phyloP scores from a whole-genome alignment of 2,113 vertebrate species.

The Hepsetus odoe region DNA sequence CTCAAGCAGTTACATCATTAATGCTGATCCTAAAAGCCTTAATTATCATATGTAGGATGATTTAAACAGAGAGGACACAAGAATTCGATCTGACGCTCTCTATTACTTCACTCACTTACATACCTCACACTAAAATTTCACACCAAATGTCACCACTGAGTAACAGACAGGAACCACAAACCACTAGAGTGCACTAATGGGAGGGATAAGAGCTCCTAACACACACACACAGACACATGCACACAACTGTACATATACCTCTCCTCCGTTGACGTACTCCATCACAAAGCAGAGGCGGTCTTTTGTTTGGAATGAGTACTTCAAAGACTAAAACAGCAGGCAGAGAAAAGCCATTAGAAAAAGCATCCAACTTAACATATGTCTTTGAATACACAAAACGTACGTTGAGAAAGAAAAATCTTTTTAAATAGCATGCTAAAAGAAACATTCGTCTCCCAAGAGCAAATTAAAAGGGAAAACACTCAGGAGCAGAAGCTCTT shows the following conservation, averaged over 20 bases:
- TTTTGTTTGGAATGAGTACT: slow-evolving; percentile 99
- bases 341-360: slow-evolving; percentile 54
- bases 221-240: slow-evolving; percentile 8
- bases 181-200: neutral
- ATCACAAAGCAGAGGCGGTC: slow-evolving; percentile 98
- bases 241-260: slow-evolving; percentile 74
- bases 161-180: neutral
- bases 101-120: neutral
- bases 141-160: neutral
- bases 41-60: neutral
- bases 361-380: slow-evolving; percentile 47
- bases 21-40: too few species aligned
- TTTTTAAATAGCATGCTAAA: slow-evolving; percentile 31
- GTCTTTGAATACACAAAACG: slow-evolving; percentile 39
- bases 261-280: slow-evolving; percentile 98
- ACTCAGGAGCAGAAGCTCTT: slow-evolving; percentile 25
- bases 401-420: slow-evolving; percentile 20
- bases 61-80: neutral
- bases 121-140: neutral
- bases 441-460: slow-evolving; percentile 25
- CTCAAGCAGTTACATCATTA: too few species aligned
- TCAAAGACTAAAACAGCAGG: slow-evolving; percentile 91
- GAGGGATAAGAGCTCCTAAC: neutral
- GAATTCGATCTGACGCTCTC: too few species aligned
- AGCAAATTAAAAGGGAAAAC: slow-evolving; percentile 16